Percentiles rank a stretch among this genome's conserved stretches.
Conservation (phyloP, 1,140 invertebrate species). For the Kradibia gibbosae region DNA sequence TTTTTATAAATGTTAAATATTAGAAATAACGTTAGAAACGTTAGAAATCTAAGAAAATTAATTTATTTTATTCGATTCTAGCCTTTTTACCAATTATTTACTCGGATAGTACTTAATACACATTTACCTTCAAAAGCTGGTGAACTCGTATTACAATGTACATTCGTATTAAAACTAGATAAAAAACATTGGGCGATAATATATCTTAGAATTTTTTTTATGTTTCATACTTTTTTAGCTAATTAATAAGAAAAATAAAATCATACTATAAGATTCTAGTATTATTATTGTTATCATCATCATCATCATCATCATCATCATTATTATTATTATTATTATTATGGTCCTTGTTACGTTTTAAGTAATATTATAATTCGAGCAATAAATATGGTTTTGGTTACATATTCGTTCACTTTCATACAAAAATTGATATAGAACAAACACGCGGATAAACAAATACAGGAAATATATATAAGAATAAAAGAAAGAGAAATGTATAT, state of each 20-base stretch:
- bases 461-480: neutral
- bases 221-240: constrained; percentile 8
- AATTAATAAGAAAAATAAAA: neutral
- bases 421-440: neutral
- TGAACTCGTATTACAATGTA: neutral
- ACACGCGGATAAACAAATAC: neutral
- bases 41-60: neutral
- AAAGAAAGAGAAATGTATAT: constrained; percentile 2
- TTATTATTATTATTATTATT: too few species aligned
- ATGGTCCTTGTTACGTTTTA: neutral
- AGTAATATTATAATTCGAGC: neutral
- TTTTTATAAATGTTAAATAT: neutral
- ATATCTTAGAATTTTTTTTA: neutral
- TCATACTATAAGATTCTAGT: too few species aligned
- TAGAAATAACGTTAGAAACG: neutral
- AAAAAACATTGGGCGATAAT: neutral
- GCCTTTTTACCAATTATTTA: too few species aligned
- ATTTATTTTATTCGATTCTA: neutral
- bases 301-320: too few species aligned
- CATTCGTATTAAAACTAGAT: neutral
- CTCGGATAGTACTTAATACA: neutral
- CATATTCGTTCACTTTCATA: neutral
- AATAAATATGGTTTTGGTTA: neutral
- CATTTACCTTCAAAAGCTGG: neutral
- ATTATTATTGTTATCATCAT: too few species aligned